phyloP scores from a whole-genome alignment of 2,797 vertebrate species.

The Anabacerthia variegaticeps region DNA sequence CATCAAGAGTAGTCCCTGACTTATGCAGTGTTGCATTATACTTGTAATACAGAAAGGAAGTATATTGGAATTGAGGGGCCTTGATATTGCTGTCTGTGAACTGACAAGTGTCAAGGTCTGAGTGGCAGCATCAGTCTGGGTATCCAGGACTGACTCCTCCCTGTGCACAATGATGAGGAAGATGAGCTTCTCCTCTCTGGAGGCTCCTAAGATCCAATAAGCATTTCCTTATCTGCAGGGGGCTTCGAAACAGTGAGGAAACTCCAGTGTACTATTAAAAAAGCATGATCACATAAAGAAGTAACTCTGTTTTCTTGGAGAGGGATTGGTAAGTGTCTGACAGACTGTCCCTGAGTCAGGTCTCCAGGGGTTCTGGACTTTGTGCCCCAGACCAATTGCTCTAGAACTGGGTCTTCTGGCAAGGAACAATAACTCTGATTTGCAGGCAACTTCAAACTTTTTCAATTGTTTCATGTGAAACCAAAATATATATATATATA shows the following conservation, averaged over 20 bases:
- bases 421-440: background rate
- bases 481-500: background rate
- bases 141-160: background rate
- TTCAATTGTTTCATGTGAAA: background rate
- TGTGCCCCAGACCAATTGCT: background rate
- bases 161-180: background rate
- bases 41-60: background rate
- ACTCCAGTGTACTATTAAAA: background rate
- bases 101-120: background rate
- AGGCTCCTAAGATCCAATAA: background rate
- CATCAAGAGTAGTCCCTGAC: background rate
- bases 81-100: background rate
- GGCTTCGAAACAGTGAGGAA: background rate
- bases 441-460: background rate
- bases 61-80: background rate
- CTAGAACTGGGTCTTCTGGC: background rate
- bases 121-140: background rate
- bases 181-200: background rate
- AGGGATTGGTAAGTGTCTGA: background rate
- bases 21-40: background rate
- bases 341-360: background rate
- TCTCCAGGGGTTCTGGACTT: background rate
- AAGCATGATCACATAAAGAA: background rate
- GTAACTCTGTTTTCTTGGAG: background rate
- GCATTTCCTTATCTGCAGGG: background rate